Evolutionary conservation across 2,797 vertebrate genomes (phyloP), one percentile per base, ranked within the genome.

Genomic region (Gorsachius magnificus): DNA sequence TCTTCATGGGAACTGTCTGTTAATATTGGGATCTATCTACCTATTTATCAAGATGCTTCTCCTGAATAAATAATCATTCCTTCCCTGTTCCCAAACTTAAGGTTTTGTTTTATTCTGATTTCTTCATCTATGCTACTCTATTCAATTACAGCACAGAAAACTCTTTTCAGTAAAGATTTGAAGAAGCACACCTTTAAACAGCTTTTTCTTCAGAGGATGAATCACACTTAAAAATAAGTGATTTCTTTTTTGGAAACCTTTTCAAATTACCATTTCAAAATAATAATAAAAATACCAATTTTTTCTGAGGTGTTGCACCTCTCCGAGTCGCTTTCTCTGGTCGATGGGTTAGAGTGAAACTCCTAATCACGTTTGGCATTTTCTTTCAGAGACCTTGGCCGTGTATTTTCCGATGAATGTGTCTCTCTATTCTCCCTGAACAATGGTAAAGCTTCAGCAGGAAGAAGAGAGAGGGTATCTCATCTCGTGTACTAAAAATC

Each of bases 281-380:
- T 31, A n/a, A 57, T 41, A 33, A 6, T 22, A 56, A 68, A 51
- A 46, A 24, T 20, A 25, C 1, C 20, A 29, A 6, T 3, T 33
- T 65, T 71, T 26, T 60, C n/a, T 65, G 48, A 45, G 18, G 20
- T 51, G n/a, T 38, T 87, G 3, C 38, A 69, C 33, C 25, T 68
- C n/a, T 50, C 20, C 50, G 43, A 74, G 15, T 15, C 35, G 11
- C 13, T 75, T 89, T 7, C 2, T 69, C 38, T 41, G 22, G 21
- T 68, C 50, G 46, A 19, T 0, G 2, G 8, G 7, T 70, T 81
- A 76, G 43, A 61, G 10, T 41, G 25, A 66, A 88, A 56, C 15
- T 61, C 38, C 29, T 66, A 20, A 46, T 35, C 4, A 21, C 1
- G 1, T 41, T 35, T 5, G 4, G 13, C 1, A 0, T 48, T 61